Percentiles rank a stretch among this genome's conserved stretches.
phyloP scores from a whole-genome alignment of 2,113 vertebrate genomes.

The Bambusicola thoracicus region DNA sequence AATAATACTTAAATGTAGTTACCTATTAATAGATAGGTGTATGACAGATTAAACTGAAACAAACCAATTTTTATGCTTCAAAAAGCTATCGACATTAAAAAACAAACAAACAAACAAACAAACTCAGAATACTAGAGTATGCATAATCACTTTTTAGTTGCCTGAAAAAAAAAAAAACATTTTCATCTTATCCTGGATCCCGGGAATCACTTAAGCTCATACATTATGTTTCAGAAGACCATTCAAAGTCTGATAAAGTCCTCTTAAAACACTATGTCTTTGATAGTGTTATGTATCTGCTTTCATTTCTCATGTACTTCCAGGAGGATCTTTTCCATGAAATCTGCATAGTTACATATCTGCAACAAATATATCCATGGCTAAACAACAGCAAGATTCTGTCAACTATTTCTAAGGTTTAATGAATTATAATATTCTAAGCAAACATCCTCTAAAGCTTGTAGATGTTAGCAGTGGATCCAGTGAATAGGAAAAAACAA shows the following conservation, averaged over 20 bases:
- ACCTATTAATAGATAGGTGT: background rate
- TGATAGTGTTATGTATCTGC: background rate
- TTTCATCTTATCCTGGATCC: background rate
- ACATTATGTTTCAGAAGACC: background rate
- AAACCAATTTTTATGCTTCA: background rate
- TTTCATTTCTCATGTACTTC: background rate
- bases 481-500: slow-evolving; percentile 5
- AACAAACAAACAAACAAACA: background rate
- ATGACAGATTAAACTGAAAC: background rate
- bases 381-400: background rate
- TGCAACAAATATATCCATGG: background rate
- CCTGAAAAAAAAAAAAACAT: background rate
- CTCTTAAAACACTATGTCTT: fast-evolving
- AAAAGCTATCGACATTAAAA: background rate
- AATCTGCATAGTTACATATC: background rate
- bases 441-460: background rate
- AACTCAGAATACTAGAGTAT: background rate
- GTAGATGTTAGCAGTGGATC: background rate
- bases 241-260: background rate
- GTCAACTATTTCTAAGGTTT: background rate
- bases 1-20: background rate
- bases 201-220: background rate
- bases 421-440: background rate
- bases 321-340: slow-evolving; percentile 1
- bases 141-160: background rate